Evolutionary conservation across 2,113 vertebrate genomes (phyloP).

Genomic region (Furnarius figulus): DNA sequence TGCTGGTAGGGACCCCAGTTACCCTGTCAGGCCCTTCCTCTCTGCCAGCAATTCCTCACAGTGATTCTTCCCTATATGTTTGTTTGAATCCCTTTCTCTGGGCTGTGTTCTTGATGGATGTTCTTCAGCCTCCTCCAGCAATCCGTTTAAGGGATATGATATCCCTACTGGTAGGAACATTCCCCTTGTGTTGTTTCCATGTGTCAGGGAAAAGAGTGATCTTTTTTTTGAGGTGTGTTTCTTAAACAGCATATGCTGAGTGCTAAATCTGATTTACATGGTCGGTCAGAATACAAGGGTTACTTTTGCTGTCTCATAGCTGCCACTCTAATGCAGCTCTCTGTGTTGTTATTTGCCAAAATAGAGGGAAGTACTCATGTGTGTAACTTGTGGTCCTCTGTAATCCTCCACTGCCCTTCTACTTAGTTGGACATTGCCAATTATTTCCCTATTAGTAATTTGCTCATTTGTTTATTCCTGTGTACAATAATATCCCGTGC

Average conservation of each 20-base stretch:
- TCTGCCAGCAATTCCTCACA: not conserved
- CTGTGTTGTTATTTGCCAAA: not conserved
- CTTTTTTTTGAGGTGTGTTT: not conserved
- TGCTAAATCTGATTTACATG: not conserved
- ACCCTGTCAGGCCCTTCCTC: not conserved
- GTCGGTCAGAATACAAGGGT: not conserved
- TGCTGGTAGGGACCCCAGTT: not conserved
- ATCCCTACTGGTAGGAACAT: not conserved
- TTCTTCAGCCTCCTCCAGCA: not conserved
- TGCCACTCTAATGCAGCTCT: not conserved
- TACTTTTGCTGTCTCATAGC: not conserved
- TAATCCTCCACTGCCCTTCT: not conserved
- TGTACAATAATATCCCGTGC: not conserved
- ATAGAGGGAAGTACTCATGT: not conserved
- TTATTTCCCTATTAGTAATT: not conserved
- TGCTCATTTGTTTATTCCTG: not conserved
- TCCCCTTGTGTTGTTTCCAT: not conserved
- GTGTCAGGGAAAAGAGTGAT: not conserved
- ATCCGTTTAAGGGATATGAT: not conserved
- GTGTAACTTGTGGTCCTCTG: accelerated
- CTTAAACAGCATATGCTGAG: not conserved
- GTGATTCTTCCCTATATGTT: not conserved
- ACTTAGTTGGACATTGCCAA: not conserved
- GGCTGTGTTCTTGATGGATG: not conserved
- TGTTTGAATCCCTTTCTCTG: not conserved